Base-by-base conservation (phyloP, 2,888 invertebrate genomes). In the Drosophila barbarae region DNA sequence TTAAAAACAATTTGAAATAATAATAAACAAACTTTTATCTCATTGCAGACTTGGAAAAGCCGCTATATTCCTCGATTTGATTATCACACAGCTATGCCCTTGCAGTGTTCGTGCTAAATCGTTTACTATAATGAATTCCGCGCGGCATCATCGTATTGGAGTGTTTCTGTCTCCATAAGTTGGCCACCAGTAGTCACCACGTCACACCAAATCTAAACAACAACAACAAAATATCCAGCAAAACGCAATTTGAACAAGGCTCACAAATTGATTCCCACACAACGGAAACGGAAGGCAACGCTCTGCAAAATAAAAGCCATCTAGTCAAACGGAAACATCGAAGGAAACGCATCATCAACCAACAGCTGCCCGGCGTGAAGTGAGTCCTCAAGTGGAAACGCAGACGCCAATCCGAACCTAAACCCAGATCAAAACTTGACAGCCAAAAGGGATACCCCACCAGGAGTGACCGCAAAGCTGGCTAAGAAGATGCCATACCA, bases 81-180 rank as follows among this genome's bases (percentile, higher is more conserved):
- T 72, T 53, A 55, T 63, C 55, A 55, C 64, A 64, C 69, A 74
- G 58, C 72, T 76, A 88, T 88, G 89, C 82, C 76, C 55, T 77
- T 82, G 76, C 83, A 87, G 76, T 86, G 85, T 85, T 82, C 85
- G 74, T 76, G 79, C 69, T 88, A 84, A 76, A 79, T 79, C 69
- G 67, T 74, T 79, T 21, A 70, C 61, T 83, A 89, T 86, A 86
- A 89, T 89, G 89, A 89, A 88, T 87, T 89, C 88, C 71, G 87
- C 87, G 85, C 86, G 87, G 78, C 89, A 89, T 81, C 88, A 88
- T 87, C 89, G 89, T 77, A 87, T 89, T 85, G 89, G 89, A 88
- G 89, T 88, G 72, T 88, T 89, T 88, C 85, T 89, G 84, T 89
- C 89, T 90, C 89, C 89, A 87, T 89, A 86, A 76, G 66, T 72